These are phyloP conservation scores for Cantharis rufa DNA, from an alignment of 2,888 invertebrate species.

Conservation along the genomic window DNA sequence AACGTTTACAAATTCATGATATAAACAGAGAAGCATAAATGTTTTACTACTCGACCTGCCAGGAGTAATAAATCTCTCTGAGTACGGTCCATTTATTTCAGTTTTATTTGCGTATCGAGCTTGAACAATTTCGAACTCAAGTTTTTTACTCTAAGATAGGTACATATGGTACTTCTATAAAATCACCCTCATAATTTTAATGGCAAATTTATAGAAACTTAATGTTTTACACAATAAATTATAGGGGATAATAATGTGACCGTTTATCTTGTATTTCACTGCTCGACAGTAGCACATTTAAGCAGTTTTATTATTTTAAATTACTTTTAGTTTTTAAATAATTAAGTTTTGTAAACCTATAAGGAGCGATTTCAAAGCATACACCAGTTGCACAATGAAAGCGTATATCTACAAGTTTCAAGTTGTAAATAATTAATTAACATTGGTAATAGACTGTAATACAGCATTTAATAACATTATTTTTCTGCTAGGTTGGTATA, in stretches of 20 bases:
- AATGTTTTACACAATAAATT: background rate
- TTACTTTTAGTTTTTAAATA: too few relatives aligned
- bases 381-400: too few relatives aligned
- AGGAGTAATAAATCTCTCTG: conserved; percentile 42
- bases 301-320: background rate
- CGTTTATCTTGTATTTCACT: background rate
- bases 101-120: conserved; percentile 46
- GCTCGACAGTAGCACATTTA: background rate
- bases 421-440: too few relatives aligned
- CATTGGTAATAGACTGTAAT: too few relatives aligned
- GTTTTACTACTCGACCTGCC: conserved; percentile 42
- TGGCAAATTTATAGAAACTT: background rate
- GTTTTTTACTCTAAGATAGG: conserved; percentile 20
- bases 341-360: too few relatives aligned
- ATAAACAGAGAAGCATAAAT: conserved; percentile 28
- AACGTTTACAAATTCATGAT: conserved; percentile 27
- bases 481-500: too few relatives aligned
- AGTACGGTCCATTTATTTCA: conserved; percentile 46
- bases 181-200: background rate
- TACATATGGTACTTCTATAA: background rate
- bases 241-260: background rate
- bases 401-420: too few relatives aligned
- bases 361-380: too few relatives aligned
- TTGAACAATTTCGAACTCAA: conserved; percentile 27
- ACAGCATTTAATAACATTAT: too few relatives aligned